A percentile compares a stretch with the other conserved stretches of the same genome.
These are phyloP conservation scores for Prinia subflava DNA, from an alignment of 2,113 vertebrate genomes.

Conservation along the genomic window DNA sequence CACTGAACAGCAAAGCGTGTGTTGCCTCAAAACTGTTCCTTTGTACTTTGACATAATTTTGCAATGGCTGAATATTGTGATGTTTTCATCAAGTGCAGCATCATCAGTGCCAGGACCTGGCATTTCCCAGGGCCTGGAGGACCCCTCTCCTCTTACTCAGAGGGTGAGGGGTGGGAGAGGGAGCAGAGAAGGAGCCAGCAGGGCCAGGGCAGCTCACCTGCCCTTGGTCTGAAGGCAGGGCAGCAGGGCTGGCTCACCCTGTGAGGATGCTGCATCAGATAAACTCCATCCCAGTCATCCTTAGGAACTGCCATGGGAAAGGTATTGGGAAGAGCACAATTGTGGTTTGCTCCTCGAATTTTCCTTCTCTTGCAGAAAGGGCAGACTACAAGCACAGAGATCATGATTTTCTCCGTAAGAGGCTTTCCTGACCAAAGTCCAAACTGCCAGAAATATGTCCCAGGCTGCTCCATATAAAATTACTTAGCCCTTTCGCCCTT, in stretches of 20 bases:
- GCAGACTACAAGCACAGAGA: neutral
- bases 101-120: neutral
- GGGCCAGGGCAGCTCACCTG: neutral
- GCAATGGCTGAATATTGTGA: neutral
- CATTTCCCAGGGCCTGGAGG: accelerated
- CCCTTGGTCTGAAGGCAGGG: neutral
- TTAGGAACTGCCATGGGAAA: neutral
- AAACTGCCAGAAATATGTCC: neutral
- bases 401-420: accelerated
- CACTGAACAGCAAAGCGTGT: neutral
- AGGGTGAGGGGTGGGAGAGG: neutral
- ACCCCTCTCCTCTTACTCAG: neutral
- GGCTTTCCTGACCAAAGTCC: neutral
- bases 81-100: neutral
- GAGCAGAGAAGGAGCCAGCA: neutral
- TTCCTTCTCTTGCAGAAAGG: neutral
- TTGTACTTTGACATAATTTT: neutral
- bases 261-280: neutral
- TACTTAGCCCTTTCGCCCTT: neutral
- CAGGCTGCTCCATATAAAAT: neutral
- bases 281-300: neutral
- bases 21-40: neutral
- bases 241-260: neutral
- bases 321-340: neutral
- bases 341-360: neutral